Base-by-base conservation (phyloP, 2,797 vertebrate species). In the Euphonia xanthogaster region DNA sequence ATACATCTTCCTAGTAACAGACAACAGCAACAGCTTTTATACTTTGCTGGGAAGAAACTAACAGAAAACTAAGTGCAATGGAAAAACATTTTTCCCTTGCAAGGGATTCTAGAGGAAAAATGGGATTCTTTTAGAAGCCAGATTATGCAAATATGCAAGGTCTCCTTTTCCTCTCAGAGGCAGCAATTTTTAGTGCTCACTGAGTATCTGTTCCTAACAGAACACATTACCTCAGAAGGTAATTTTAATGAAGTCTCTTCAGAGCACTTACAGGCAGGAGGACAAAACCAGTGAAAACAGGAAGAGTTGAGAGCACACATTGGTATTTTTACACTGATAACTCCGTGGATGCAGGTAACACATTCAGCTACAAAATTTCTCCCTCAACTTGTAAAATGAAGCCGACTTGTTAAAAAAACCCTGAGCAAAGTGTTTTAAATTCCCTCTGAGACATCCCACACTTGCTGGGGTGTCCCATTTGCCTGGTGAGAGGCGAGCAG, bases 361-460 rank as follows among this genome's bases (percentile, higher is more conserved):
- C 27, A 6, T 5, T 18, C 21, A 73, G 54, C 57, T 2, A 7
- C 2, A 2, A 73, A 73, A 24, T 11, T 27, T 40, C 48, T 67
- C 10, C 25, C 7, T 54, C 54, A 23, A 3, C 25, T 53, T 45
- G 7, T 14, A 54, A 50, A 85, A 61, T 2, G 14, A 15, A 70
- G 18, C 7, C 42, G 53, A n/a, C 4, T 18, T 28, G 6, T 2
- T 7, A 21, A 30, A 45, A 19, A 35, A 33, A 0, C 3, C 3
- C 24, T 9, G 20, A 33, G n/a, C 24, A 39, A 25, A 45, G 30
- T 0, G 12, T 25, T 37, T 33, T 2, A 4, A 10, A 28, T 2
- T 13, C 24, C 19, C 9, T 82, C 19, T 21, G 0, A 17, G 23
- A 3, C 2, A 1, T 10, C 17, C 10, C 11, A 6, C 6, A 0